Evolutionary conservation across 2,113 vertebrate species (phyloP).

Genomic region (Rhinolophus ferrumequinum): DNA sequence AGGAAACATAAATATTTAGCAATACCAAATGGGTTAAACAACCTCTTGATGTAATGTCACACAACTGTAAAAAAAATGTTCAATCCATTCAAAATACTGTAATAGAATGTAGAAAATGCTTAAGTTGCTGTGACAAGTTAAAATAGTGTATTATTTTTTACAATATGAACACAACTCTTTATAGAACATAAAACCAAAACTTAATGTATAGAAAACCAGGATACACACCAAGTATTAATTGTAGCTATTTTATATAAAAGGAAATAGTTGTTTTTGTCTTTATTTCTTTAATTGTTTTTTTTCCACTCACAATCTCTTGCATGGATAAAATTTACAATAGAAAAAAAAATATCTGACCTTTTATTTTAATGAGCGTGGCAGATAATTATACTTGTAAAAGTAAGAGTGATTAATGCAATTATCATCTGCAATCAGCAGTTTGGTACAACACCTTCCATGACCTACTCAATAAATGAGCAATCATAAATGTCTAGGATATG

Average conservation of each 20-base stretch:
- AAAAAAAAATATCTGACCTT: slow-evolving; percentile 72
- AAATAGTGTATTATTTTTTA: neutral
- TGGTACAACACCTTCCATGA: slow-evolving; percentile 54
- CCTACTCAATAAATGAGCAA: slow-evolving; percentile 52
- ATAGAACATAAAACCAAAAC: neutral
- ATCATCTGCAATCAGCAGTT: slow-evolving; percentile 58
- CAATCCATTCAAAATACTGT: slow-evolving; percentile 32
- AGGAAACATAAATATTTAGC: slow-evolving; percentile 12
- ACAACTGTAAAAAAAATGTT: slow-evolving; percentile 9
- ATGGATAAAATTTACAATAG: slow-evolving; percentile 51
- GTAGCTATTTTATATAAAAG: slow-evolving; percentile 25
- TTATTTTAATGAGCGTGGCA: slow-evolving; percentile 48
- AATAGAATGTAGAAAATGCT: slow-evolving; percentile 16
- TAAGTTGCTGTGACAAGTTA: neutral
- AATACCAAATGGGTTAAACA: slow-evolving; percentile 26
- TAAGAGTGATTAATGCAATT: slow-evolving; percentile 73
- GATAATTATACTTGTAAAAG: slow-evolving; percentile 62
- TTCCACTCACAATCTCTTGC: slow-evolving; percentile 38
- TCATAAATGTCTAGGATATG: slow-evolving; percentile 38
- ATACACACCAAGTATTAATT: neutral
- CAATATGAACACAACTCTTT: neutral
- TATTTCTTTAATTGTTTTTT: slow-evolving; percentile 56
- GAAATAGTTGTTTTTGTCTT: slow-evolving; percentile 46
- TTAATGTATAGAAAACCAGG: neutral
- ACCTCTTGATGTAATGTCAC: neutral